Conservation (phyloP, 2,113 vertebrate genomes). For the Melanotaenia duboulayi region DNA sequence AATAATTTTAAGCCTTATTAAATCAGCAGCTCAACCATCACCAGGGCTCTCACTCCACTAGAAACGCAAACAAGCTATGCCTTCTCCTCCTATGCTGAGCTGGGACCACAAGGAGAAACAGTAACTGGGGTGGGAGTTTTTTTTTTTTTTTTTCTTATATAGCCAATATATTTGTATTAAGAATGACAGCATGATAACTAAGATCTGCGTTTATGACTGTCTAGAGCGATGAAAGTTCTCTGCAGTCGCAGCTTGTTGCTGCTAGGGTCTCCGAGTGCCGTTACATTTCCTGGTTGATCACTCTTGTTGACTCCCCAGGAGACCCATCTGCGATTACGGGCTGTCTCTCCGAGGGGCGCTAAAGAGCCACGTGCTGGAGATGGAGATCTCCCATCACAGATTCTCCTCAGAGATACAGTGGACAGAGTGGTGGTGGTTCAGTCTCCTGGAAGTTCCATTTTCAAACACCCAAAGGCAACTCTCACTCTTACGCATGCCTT, state of each 20-base stretch:
- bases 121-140: not conserved
- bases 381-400: constrained; percentile 61
- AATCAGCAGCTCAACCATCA: constrained; percentile 69
- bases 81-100: constrained; percentile 34
- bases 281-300: constrained; percentile 39
- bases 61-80: constrained; percentile 56
- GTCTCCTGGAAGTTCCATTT: constrained; percentile 27
- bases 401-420: constrained; percentile 68
- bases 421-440: constrained; percentile 57
- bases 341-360: constrained; percentile 91
- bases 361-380: constrained; percentile 85
- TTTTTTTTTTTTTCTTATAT: constrained; percentile 9
- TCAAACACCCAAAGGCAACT: constrained; percentile 36
- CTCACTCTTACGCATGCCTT: constrained; percentile 11
- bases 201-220: constrained; percentile 48
- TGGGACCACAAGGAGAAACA: constrained; percentile 11
- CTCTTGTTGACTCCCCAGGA: constrained; percentile 57
- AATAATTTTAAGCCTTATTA: constrained; percentile 76
- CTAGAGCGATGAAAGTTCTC: constrained; percentile 37
- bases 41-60: constrained; percentile 35
- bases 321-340: constrained; percentile 78
- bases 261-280: constrained; percentile 13
- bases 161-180: constrained; percentile 33
- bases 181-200: constrained; percentile 50
- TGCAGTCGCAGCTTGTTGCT: constrained; percentile 48